Evolutionary conservation across 2,797 vertebrate genomes (phyloP).

Genomic region (Anolis apletophallus): DNA sequence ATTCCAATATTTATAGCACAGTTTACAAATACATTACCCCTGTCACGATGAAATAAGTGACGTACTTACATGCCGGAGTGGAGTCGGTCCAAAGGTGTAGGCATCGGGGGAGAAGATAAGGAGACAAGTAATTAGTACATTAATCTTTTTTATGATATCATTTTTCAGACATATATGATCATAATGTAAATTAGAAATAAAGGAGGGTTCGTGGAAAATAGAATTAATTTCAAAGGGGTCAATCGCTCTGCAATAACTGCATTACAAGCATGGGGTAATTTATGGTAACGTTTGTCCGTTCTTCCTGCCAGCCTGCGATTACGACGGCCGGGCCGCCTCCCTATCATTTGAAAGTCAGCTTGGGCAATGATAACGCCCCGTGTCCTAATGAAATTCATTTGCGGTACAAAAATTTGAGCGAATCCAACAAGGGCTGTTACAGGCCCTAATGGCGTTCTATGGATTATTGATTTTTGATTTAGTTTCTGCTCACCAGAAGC

Average conservation of each 20-base stretch:
- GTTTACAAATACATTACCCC: constrained; percentile 99
- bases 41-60: constrained; percentile 99
- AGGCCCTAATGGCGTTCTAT: constrained; percentile 99
- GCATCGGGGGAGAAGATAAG: constrained; percentile 96
- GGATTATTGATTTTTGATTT: constrained; percentile 99
- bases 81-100: constrained; percentile 92
- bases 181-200: constrained; percentile 99
- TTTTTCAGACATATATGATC: constrained; percentile 99
- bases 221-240: constrained; percentile 99
- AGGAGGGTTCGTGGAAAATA: constrained; percentile 99
- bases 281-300: constrained; percentile 90
- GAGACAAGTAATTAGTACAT: constrained; percentile 99
- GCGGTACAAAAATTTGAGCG: constrained; percentile 86
- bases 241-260: constrained; percentile 95
- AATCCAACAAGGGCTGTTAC: constrained; percentile 86
- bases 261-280: constrained; percentile 97
- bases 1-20: constrained; percentile 99
- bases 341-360: constrained; percentile 94
- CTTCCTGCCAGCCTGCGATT: constrained; percentile 89
- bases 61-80: constrained; percentile 92
- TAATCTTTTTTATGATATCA: constrained; percentile 99
- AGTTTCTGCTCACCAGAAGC: constrained; percentile 95
- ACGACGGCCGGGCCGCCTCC: constrained; percentile 82
- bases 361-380: constrained; percentile 90
- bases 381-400: constrained; percentile 98